phyloP scores from a whole-genome alignment of 2,113 vertebrate genomes.

The Salvator merianae region DNA sequence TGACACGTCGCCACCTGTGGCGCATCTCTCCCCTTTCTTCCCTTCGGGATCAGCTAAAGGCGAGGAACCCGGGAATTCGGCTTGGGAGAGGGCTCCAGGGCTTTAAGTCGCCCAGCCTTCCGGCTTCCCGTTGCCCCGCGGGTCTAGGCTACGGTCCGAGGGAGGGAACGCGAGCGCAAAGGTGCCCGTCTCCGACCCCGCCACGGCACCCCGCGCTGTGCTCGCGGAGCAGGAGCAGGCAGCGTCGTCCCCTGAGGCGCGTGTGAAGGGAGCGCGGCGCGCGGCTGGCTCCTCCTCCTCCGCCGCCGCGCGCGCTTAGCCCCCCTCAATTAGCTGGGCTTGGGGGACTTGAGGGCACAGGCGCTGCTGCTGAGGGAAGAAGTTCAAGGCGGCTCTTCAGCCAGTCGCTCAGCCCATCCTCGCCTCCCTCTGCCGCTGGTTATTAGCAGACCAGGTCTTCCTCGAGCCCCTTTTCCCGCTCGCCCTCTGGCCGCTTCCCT shows the following conservation, averaged over 20 bases:
- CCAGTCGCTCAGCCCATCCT: neutral
- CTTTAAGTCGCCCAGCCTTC: neutral
- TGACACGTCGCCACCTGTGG: neutral
- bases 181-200: neutral
- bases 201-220: no score
- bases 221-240: slow-evolving; percentile 55
- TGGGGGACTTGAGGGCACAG: slow-evolving; percentile 80
- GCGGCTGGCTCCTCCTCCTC: slow-evolving; percentile 72
- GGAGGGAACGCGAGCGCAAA: neutral
- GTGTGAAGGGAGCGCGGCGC: slow-evolving; percentile 73
- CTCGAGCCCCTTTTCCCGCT: neutral
- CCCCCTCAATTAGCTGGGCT: slow-evolving; percentile 85
- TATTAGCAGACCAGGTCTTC: neutral
- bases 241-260: slow-evolving; percentile 46
- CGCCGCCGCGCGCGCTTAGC: slow-evolving; percentile 53
- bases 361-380: slow-evolving; percentile 77
- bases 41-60: neutral
- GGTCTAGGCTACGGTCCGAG: neutral
- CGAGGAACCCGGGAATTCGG: neutral
- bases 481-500: neutral
- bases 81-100: neutral
- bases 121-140: neutral
- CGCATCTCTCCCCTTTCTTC: neutral
- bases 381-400: slow-evolving; percentile 75
- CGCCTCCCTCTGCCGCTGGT: neutral